Evolutionary conservation across 2,888 invertebrate species (phyloP), one percentile per base, ranked within the genome.

Genomic region (Torymus texanus): DNA sequence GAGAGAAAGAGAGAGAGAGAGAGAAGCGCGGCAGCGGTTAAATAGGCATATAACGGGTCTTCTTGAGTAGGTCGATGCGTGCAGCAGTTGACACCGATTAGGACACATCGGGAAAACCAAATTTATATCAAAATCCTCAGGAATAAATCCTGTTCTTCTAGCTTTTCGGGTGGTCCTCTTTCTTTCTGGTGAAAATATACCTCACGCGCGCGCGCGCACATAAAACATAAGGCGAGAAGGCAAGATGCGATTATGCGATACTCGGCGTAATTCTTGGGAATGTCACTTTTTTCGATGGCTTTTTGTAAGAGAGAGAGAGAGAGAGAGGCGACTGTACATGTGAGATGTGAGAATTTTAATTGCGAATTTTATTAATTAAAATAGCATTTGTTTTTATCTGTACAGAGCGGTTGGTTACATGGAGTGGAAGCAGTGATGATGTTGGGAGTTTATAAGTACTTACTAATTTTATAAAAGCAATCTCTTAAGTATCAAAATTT

Each of bases 11-110:
- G 63, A 65, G 66, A 51, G 18, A 61, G 21, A 14, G 18, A 61
- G 66, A 66, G 62, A 24, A 41, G 70, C 41, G 24, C 16, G 53
- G 62, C 72, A 73, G 80, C 75, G 80, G 81, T 80, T 83, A 84
- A 85, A 85, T 85, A 87, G 77, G 85, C 84, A 84, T 84, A 85
- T 90, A 90, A 89, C 89, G 89, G 89, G 85, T 87, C 87, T 87
- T 86, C 41, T 71, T 80, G 86, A 89, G 89, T 89, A 89, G 89
- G 89, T 88, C 89, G 88, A 87, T 89, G 87, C 88, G 87, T 89
- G 89, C 88, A 88, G 87, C 87, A 84, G 86, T 88, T 86, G 87
- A 88, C 87, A 88, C 86, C 86, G 88, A 89, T 90, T 90, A 89
- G 88, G 85, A 86, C 83, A 83, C 78, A 82, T 83, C 81, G 82